These are phyloP conservation scores for Aramus guarauna DNA, from an alignment of 2,113 vertebrate species.

Conservation along the genomic window DNA sequence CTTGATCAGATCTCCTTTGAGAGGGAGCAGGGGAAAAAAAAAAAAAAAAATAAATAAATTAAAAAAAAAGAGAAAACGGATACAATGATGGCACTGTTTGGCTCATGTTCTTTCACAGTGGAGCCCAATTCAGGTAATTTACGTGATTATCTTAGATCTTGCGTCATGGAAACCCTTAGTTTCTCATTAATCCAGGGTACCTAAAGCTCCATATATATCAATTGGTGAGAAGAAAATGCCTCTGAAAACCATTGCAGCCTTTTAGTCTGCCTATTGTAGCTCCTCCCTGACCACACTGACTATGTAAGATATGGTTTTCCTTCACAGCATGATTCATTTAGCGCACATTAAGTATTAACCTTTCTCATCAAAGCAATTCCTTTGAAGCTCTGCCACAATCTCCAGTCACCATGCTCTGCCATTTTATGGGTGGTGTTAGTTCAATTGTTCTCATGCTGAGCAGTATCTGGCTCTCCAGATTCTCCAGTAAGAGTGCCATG, in stretches of 20 bases:
- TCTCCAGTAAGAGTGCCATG: background rate
- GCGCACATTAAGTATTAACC: background rate
- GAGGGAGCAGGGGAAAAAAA: background rate
- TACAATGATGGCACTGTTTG: background rate
- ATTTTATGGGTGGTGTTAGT: background rate
- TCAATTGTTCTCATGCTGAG: background rate
- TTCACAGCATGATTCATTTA: background rate
- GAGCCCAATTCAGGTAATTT: background rate
- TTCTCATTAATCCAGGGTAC: background rate
- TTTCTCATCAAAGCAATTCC: background rate
- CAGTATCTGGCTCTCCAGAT: background rate
- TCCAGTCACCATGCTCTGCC: background rate
- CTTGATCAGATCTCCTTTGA: rapidly evolving
- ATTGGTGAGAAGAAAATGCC: background rate
- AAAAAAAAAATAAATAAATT: no score
- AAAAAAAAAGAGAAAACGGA: background rate
- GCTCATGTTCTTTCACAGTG: background rate
- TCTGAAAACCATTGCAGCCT: background rate
- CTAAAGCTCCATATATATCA: background rate
- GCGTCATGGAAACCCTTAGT: background rate
- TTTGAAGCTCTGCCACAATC: background rate
- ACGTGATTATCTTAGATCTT: background rate
- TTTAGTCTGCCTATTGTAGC: background rate
- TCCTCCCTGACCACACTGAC: background rate
- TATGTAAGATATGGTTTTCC: rapidly evolving